Conservation (phyloP, 2,113 vertebrate genomes). For the Neogobius melanostomus region DNA sequence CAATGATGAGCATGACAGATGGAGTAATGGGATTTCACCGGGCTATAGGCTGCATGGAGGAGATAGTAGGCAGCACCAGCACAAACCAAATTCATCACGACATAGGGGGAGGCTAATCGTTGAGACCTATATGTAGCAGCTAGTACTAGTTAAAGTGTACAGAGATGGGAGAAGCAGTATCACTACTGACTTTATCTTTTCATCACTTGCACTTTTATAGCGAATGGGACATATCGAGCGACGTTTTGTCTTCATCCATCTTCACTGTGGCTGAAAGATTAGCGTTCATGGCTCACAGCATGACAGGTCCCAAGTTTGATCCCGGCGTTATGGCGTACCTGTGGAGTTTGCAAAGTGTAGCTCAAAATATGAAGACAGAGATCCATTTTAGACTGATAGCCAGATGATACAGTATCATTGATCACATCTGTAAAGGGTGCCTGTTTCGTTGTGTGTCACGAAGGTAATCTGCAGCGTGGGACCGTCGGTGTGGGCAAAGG, state of each 20-base stretch:
- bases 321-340: too few relatives aligned
- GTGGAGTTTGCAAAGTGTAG: background rate
- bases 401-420: background rate
- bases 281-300: too few relatives aligned
- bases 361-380: background rate
- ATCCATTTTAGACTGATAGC: background rate
- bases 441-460: constrained; percentile 11
- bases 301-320: too few relatives aligned
- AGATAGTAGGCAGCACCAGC: constrained; percentile 13
- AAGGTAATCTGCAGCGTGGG: constrained; percentile 7
- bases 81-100: constrained; percentile 32
- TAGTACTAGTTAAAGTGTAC: background rate
- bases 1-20: constrained; percentile 49
- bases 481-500: constrained; percentile 19
- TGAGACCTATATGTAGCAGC: constrained; percentile 28
- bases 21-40: constrained; percentile 51
- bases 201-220: too few relatives aligned
- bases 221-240: background rate
- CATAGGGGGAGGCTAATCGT: constrained; percentile 33
- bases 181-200: background rate
- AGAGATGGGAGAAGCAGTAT: background rate
- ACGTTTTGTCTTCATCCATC: too few relatives aligned
- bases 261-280: background rate
- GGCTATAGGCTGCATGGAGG: constrained; percentile 32
- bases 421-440: background rate